phyloP scores from a whole-genome alignment of 1,140 invertebrate genomes.

The Drosophila pachea region DNA sequence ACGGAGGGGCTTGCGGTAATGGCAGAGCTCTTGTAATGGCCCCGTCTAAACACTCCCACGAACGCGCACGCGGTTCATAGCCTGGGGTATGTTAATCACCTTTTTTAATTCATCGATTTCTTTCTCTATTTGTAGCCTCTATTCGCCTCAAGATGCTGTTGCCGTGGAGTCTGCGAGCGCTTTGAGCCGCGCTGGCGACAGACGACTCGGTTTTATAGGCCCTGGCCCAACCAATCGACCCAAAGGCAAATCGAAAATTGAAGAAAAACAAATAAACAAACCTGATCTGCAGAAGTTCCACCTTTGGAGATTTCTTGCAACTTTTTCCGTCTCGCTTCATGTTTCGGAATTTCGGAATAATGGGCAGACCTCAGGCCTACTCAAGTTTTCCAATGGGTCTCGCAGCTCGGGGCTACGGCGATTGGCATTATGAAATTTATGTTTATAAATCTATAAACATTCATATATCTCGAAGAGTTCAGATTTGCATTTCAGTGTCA shows the following conservation, averaged over 20 bases:
- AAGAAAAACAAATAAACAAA: slow-evolving; percentile 28
- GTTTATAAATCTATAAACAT: too few species aligned
- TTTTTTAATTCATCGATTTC: slow-evolving; percentile 29
- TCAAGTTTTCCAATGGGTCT: not conserved
- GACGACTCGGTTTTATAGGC: slow-evolving; percentile 57
- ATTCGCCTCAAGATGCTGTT: slow-evolving; percentile 39
- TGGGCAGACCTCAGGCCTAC: not conserved
- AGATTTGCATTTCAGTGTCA: too few species aligned
- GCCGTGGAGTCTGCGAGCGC: slow-evolving; percentile 37
- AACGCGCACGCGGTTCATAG: not conserved
- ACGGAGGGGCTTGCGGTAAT: not conserved
- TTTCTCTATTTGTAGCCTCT: slow-evolving; percentile 13
- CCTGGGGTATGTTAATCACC: slow-evolving; percentile 38
- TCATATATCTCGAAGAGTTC: too few species aligned
- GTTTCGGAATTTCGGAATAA: not conserved
- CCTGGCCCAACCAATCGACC: slow-evolving; percentile 3
- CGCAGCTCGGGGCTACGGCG: not conserved
- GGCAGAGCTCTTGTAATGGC: slow-evolving; percentile 6
- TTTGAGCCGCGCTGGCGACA: slow-evolving; percentile 48
- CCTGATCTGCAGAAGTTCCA: slow-evolving; percentile 25
- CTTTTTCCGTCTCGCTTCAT: not conserved
- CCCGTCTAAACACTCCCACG: slow-evolving; percentile 10
- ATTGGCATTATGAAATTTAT: too few species aligned
- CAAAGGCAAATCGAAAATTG: not conserved
- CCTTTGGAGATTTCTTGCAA: not conserved